These are phyloP conservation scores for Drosophila pseudotakahashii DNA, from an alignment of 2,888 invertebrate genomes.

Conservation along the genomic window DNA sequence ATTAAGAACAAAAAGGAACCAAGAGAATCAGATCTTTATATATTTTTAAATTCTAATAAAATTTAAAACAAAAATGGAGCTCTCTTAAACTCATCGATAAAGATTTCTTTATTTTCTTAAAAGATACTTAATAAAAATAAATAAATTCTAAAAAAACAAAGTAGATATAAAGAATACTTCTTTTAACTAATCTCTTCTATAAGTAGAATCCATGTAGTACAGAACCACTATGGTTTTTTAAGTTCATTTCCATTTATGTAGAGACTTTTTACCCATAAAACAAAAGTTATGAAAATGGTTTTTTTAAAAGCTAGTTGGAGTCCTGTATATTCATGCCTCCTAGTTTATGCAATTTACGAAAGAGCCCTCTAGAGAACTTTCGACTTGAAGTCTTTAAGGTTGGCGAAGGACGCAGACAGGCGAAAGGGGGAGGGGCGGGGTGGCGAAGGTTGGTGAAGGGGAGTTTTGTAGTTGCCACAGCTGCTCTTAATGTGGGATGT, in stretches of 20 bases:
- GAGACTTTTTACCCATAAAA: neutral
- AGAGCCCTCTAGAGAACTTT: slow-evolving; percentile 30
- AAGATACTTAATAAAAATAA: no score
- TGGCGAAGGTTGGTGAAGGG: slow-evolving; percentile 9
- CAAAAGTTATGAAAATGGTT: neutral
- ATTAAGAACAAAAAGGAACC: neutral
- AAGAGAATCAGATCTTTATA: no score
- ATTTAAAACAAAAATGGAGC: no score
- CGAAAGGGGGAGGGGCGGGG: slow-evolving; percentile 1
- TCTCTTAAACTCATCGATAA: no score
- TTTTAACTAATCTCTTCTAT: no score
- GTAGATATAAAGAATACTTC: no score
- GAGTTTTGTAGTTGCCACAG: slow-evolving; percentile 38
- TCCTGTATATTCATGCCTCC: no score
- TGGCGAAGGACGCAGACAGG: slow-evolving; percentile 35
- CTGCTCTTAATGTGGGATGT: slow-evolving; percentile 53
- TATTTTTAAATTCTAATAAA: no score
- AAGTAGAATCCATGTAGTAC: neutral
- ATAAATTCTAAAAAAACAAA: no score
- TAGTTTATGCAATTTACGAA: no score
- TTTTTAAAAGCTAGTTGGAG: neutral
- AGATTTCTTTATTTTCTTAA: no score
- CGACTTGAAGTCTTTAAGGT: slow-evolving; percentile 42
- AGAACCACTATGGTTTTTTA: neutral
- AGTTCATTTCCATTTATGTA: neutral